Percentiles rank a stretch among this genome's conserved stretches.
These are phyloP conservation scores for Panagrolaimus sp. DNA, from an alignment of 1,140 invertebrate species.

Conservation along the genomic window DNA sequence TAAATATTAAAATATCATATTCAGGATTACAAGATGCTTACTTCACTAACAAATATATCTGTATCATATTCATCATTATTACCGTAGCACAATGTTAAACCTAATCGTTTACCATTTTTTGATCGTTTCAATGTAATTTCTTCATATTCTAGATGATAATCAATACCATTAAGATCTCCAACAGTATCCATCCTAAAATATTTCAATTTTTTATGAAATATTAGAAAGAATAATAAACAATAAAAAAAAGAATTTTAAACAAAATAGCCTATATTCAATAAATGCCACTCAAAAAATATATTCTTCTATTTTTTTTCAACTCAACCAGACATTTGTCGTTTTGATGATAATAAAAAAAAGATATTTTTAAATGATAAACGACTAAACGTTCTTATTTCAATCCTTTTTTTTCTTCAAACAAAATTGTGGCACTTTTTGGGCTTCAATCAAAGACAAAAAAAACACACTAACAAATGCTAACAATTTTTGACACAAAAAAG, in stretches of 20 bases:
- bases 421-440: no score
- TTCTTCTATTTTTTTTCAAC: not conserved
- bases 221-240: not conserved
- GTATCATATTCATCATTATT: constrained; percentile 63
- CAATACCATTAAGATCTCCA: not conserved
- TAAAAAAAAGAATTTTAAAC: constrained; percentile 4
- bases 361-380: no score
- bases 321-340: constrained; percentile 5
- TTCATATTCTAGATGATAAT: constrained; percentile 59
- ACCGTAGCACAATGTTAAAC: constrained; percentile 70
- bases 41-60: constrained; percentile 69
- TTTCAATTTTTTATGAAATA: not conserved
- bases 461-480: no score
- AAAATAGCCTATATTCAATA: not conserved
- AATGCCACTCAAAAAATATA: not conserved
- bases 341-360: not conserved
- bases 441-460: no score
- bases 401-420: no score
- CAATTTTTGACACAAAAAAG: no score
- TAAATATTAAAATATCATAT: not conserved
- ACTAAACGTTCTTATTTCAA: no score
- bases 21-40: constrained; percentile 36
- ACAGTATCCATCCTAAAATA: constrained; percentile 5
- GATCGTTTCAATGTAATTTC: constrained; percentile 67
- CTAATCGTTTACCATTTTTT: constrained; percentile 62